phyloP scores from a whole-genome alignment of 1,140 invertebrate species.

The Solenopsis invicta region DNA sequence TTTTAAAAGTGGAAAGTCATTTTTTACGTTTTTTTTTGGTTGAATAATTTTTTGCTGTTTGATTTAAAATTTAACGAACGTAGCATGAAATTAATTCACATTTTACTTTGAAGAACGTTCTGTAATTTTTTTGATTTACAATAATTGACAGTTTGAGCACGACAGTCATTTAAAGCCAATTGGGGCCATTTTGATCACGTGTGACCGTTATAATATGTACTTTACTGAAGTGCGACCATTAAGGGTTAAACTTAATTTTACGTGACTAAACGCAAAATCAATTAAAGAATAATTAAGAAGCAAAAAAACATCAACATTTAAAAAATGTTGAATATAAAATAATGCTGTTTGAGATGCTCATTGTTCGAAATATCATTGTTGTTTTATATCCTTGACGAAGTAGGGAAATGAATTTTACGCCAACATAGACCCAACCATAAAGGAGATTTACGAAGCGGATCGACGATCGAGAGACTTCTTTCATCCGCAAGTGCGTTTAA shows the following conservation, averaged over 20 bases:
- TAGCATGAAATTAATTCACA: too few species aligned
- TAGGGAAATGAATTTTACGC: background rate
- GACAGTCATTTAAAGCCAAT: too few species aligned
- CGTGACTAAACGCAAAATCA: background rate
- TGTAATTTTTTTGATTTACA: too few species aligned
- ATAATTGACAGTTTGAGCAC: too few species aligned
- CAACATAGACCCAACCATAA: background rate
- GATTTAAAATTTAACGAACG: too few species aligned
- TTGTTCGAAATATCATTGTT: background rate
- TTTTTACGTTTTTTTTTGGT: too few species aligned
- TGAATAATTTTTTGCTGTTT: too few species aligned
- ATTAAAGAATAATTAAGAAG: background rate
- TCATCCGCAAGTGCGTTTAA: slow-evolving; percentile 64
- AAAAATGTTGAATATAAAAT: background rate
- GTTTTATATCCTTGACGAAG: background rate
- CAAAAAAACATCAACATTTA: background rate
- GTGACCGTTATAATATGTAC: too few species aligned
- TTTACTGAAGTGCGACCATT: too few species aligned
- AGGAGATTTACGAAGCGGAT: background rate
- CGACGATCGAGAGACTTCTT: slow-evolving; percentile 59
- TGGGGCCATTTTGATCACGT: too few species aligned
- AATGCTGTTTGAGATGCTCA: background rate
- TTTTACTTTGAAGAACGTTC: too few species aligned
- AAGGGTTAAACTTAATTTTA: background rate
- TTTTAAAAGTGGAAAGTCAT: too few species aligned